A percentile compares a stretch with the other conserved stretches of the same genome.
Evolutionary conservation across 2,113 vertebrate species (phyloP).

Genomic region (Pica pica): DNA sequence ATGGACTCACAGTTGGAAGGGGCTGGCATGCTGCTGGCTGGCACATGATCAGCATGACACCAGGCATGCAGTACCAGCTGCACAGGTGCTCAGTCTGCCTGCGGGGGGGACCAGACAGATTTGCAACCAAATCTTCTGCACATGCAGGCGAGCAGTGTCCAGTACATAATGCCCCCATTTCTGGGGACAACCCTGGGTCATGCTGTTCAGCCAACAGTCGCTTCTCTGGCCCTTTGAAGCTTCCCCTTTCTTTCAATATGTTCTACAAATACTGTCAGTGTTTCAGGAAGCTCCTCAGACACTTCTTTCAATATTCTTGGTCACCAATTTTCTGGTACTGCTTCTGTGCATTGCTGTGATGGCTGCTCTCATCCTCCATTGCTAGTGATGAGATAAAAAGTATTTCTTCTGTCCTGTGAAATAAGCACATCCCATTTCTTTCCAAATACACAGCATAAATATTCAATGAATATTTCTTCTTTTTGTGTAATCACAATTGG

Average conservation of each 20-base stretch:
- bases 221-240: not conserved
- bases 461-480: not conserved
- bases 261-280: not conserved
- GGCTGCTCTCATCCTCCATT: not conserved
- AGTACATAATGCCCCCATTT: not conserved
- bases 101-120: accelerated
- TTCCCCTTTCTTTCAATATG: not conserved
- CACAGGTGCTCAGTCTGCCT: not conserved
- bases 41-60: not conserved
- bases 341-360: not conserved
- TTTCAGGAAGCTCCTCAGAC: not conserved
- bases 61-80: not conserved
- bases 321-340: not conserved
- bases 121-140: not conserved
- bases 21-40: not conserved
- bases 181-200: not conserved
- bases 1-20: not conserved
- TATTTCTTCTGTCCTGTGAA: not conserved
- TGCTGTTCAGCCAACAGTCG: not conserved
- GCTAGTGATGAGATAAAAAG: not conserved
- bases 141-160: not conserved
- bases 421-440: not conserved
- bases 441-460: not conserved
- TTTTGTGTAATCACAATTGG: not conserved
- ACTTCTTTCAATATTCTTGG: not conserved